phyloP scores from a whole-genome alignment of 2,113 vertebrate genomes.

The Dicerorhinus sumatrensis region DNA sequence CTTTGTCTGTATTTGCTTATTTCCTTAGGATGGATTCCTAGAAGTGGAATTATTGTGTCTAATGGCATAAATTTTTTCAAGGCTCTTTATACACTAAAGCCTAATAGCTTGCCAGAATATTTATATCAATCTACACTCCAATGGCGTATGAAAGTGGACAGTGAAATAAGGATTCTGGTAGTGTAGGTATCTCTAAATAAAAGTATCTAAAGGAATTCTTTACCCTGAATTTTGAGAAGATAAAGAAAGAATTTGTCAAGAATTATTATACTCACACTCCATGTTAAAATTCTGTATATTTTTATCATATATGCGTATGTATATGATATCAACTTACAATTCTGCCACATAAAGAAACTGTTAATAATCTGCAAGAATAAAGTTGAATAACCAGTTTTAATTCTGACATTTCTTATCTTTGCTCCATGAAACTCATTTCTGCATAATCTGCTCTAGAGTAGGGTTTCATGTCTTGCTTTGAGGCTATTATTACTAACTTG shows the following conservation, averaged over 20 bases:
- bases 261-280: neutral
- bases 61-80: constrained; percentile 68
- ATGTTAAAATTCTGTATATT: neutral
- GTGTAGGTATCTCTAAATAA: neutral
- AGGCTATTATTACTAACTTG: neutral
- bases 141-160: neutral
- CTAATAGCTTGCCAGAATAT: constrained; percentile 66
- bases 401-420: constrained; percentile 15
- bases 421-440: neutral
- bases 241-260: neutral
- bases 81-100: constrained; percentile 45
- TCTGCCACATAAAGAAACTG: neutral
- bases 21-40: constrained; percentile 73
- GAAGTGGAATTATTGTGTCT: constrained; percentile 71
- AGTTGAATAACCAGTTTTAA: constrained; percentile 9
- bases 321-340: neutral
- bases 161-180: neutral
- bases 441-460: neutral
- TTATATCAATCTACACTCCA: constrained; percentile 8
- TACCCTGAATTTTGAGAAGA: constrained; percentile 12
- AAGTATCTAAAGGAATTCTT: constrained; percentile 20
- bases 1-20: constrained; percentile 73
- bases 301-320: neutral
- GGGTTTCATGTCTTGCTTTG: neutral
- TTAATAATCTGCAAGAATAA: neutral